phyloP scores from a whole-genome alignment of 30 jellyfish, hydroid and myxozoan species.

The Mastigias papua region DNA sequence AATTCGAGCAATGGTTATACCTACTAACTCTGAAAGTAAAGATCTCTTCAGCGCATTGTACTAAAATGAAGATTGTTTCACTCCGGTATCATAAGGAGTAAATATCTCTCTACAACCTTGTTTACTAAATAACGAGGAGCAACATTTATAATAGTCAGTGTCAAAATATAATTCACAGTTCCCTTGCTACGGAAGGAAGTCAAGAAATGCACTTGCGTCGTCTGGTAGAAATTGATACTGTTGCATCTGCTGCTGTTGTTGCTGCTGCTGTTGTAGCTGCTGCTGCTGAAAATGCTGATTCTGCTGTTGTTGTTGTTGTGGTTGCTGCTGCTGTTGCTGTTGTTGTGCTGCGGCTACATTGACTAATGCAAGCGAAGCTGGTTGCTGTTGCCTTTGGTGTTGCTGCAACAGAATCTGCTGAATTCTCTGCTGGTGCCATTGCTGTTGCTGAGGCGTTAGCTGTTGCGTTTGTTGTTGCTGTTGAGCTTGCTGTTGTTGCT shows the following conservation, averaged over 20 bases:
- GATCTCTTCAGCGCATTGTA: no score
- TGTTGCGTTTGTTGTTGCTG: conserved; percentile 20
- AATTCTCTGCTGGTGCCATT: conserved; percentile 32
- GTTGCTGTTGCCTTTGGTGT: conserved; percentile 44
- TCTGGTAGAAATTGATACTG: conserved; percentile 38
- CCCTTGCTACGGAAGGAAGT: conserved; percentile 12
- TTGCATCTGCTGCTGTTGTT: conserved; percentile 52
- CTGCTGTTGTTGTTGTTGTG: conserved; percentile 1
- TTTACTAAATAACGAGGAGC: no score
- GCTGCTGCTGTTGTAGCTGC: conserved; percentile 45
- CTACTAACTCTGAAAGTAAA: no score
- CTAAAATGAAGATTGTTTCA: no score
- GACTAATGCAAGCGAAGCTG: conserved; percentile 51
- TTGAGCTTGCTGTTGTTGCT: no score
- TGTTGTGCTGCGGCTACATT: conserved; percentile 69
- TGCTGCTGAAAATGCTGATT: conserved; percentile 21
- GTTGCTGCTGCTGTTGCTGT: conserved; percentile 54
- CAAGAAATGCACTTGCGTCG: conserved; percentile 51
- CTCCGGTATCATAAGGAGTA: no score
- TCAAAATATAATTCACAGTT: no score
- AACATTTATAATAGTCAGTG: no score
- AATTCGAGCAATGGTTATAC: no score
- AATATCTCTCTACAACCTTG: no score
- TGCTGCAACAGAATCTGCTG: conserved; percentile 36
- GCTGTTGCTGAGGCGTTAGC: conserved; percentile 8